Conservation (phyloP, 1,140 invertebrate genomes). For the Aculops lycopersici region DNA sequence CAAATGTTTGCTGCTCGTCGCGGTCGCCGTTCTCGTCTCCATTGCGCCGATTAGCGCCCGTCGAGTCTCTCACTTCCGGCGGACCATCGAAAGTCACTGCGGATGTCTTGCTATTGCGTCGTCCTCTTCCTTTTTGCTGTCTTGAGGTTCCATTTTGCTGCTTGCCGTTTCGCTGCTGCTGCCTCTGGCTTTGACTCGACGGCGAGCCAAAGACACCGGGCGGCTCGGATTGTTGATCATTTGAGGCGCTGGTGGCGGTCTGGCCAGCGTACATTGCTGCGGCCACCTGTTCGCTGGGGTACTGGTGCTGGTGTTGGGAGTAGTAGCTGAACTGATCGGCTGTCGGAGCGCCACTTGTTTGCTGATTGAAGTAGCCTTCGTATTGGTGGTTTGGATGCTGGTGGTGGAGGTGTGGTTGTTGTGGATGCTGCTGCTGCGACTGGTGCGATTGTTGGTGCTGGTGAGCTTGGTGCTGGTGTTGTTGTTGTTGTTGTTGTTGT, state of each 20-base stretch:
- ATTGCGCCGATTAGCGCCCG: too few species aligned
- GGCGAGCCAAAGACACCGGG: too few species aligned
- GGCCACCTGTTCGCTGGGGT: neutral
- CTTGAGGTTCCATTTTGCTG: neutral
- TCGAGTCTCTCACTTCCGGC: too few species aligned
- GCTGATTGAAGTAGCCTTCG: neutral
- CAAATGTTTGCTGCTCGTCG: too few species aligned
- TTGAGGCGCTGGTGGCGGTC: neutral
- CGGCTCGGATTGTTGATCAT: neutral
- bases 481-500: neutral
- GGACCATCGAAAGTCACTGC: too few species aligned
- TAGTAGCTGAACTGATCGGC: neutral
- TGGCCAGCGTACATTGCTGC: neutral
- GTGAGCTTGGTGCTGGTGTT: neutral
- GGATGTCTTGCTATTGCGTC: too few species aligned
- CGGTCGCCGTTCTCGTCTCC: too few species aligned
- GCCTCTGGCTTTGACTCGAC: too few species aligned
- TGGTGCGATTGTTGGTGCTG: neutral
- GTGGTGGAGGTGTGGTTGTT: neutral
- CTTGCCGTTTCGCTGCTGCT: neutral
- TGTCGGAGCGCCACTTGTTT: neutral
- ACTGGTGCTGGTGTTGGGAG: neutral
- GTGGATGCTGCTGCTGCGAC: neutral
- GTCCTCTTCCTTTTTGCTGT: neutral
- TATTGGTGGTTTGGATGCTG: neutral